Base-by-base conservation (phyloP, 2,797 vertebrate genomes). In the Melopsittacus undulatus region DNA sequence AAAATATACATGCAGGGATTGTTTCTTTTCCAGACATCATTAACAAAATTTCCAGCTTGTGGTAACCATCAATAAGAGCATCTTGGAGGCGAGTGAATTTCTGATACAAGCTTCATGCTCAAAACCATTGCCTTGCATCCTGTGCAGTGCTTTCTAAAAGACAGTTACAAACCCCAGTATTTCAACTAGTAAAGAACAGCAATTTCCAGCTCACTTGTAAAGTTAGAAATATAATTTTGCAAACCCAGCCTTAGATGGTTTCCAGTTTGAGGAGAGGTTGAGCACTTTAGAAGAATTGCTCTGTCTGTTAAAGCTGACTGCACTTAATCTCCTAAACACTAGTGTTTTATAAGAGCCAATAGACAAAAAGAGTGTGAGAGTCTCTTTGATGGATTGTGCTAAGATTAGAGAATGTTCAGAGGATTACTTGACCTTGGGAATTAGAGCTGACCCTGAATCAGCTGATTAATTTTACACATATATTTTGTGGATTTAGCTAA, bases 371-470 rank as follows among this genome's bases (percentile, higher is more conserved):
- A 43, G 63, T 56, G 57, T 93, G 64, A 96, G 93, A 94, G 92
- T 97, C 9, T 85, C 89, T 97, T 97, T 97, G 95, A 97, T 93
- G 93, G 95, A 94, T 88, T 97, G 90, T 80, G 46, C 83, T 95
- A 92, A 97, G 94, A 93, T 97, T 97, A 97, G 73, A 92, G 81
- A 75, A 83, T 90, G 84, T 97, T 98, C 95, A 97, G 97, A 97
- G 94, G 49, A 89, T 97, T 97, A 94, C 94, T 97, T 97, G 96
- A 97, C 97, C 95, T 96, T 97, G 91, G 72, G 95, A 95, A 97
- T 97, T 97, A 97, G 85, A 92, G 77, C 70, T 97, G 94, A 97
- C 96, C 96, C 13, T 18, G 78, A 96, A 96, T 95, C 96, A 97
- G 89, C 90, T 93, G 80, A 96, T 93, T 90, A 91, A 30, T 96